Conservation (phyloP, 2,113 vertebrate species). For the Phylloscopus whistleri region DNA sequence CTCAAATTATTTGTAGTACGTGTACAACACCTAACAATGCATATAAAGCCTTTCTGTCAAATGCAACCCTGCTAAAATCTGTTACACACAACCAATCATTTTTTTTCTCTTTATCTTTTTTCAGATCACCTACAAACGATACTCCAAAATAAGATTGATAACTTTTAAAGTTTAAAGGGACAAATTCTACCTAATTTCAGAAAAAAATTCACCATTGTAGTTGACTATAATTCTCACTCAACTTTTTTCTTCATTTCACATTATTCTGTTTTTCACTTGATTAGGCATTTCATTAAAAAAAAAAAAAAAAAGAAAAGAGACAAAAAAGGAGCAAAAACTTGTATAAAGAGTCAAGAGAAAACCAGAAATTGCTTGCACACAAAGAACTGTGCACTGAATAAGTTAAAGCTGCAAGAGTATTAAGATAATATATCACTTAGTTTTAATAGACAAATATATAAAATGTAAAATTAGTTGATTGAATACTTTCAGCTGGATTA, state of each 20-base stretch:
- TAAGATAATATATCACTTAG: background rate
- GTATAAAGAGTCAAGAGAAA: background rate
- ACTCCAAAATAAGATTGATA: background rate
- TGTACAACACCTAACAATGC: background rate
- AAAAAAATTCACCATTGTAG: background rate
- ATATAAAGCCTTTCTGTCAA: background rate
- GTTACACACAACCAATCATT: background rate
- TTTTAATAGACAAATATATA: background rate
- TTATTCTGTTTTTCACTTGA: background rate
- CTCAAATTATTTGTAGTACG: background rate
- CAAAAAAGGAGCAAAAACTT: background rate
- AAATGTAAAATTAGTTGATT: background rate
- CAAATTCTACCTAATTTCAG: background rate
- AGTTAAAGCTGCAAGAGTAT: background rate
- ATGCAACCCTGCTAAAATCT: background rate
- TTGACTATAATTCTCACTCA: background rate
- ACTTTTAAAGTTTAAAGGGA: background rate
- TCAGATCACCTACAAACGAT: background rate
- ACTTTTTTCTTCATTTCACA: background rate
- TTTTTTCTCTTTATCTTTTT: background rate
- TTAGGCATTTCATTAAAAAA: background rate
- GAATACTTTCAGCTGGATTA: background rate
- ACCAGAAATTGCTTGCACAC: background rate
- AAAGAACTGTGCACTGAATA: background rate
- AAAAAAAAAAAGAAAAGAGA: background rate